Conservation (phyloP, 1,140 invertebrate species). For the Aphaenogaster rudis region DNA sequence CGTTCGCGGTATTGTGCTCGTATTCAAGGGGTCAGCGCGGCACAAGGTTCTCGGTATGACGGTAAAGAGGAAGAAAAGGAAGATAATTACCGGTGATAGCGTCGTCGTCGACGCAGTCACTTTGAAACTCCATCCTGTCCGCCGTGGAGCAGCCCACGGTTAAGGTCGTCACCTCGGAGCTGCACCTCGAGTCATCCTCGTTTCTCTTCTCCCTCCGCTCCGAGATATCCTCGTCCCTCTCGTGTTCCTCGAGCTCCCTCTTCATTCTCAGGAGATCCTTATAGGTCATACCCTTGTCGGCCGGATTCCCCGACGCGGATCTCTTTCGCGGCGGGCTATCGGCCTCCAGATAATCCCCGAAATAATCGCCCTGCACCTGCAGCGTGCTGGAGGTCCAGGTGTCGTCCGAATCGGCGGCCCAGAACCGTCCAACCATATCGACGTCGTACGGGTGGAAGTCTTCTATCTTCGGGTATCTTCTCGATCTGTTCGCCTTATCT, state of each 20-base stretch:
- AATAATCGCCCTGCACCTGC: conserved; percentile 81
- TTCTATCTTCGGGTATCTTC: conserved; percentile 73
- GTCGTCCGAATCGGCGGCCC: conserved; percentile 76
- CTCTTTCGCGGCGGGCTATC: conserved; percentile 78
- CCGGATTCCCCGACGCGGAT: conserved; percentile 46
- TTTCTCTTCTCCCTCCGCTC: conserved; percentile 84
- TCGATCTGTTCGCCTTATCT: conserved; percentile 53
- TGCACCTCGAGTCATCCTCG: conserved; percentile 82
- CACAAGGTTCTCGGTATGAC: conserved; percentile 12
- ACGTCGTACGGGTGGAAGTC: conserved; percentile 80
- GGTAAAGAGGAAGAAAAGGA: conserved; percentile 29
- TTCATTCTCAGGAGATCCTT: conserved; percentile 78
- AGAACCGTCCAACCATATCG: conserved; percentile 72
- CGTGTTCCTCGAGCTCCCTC: conserved; percentile 72
- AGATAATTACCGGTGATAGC: conserved; percentile 82
- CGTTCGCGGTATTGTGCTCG: not conserved
- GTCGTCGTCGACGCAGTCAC: conserved; percentile 89
- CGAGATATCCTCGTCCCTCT: conserved; percentile 80
- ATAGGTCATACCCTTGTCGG: conserved; percentile 74
- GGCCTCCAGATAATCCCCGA: conserved; percentile 81
- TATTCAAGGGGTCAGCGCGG: not conserved
- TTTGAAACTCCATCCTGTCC: conserved; percentile 91
- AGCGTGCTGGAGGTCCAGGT: conserved; percentile 71
- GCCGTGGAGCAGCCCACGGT: conserved; percentile 90
- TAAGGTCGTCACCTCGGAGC: conserved; percentile 88